Evolutionary conservation across 2,113 vertebrate genomes (phyloP).

Genomic region (Diadophis punctatus): DNA sequence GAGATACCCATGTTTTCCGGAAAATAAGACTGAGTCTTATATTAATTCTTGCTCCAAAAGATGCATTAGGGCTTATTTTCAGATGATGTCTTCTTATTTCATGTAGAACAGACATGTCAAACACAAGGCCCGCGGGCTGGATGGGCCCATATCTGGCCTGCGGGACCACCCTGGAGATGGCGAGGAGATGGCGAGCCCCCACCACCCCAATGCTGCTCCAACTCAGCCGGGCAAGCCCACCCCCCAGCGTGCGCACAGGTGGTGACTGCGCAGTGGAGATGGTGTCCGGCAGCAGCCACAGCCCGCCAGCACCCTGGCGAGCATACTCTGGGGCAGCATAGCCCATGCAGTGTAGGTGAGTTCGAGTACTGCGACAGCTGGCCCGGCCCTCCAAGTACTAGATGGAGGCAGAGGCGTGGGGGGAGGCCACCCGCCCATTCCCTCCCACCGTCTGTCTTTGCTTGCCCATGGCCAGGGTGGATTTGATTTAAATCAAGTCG

Average conservation of each 20-base stretch:
- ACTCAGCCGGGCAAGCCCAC: too few relatives aligned
- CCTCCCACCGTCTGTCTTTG: not conserved
- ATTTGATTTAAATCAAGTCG: too few relatives aligned
- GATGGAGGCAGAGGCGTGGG: not conserved
- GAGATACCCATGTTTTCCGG: not conserved
- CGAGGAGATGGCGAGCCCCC: not conserved
- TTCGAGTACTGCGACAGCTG: accelerated
- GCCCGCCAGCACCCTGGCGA: not conserved
- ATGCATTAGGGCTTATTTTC: not conserved
- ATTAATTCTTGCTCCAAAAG: not conserved
- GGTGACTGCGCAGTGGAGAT: not conserved
- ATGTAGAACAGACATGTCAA: not conserved
- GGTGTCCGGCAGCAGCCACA: not conserved
- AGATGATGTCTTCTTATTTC: not conserved
- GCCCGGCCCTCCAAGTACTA: not conserved
- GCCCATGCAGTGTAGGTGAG: not conserved
- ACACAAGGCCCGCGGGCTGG: not conserved
- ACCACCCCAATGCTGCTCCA: accelerated
- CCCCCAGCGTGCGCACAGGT: not conserved
- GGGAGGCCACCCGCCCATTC: not conserved
- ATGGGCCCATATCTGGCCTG: not conserved
- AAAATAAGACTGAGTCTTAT: not conserved
- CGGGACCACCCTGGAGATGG: too few relatives aligned
- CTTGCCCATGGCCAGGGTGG: too few relatives aligned
- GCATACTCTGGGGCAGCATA: not conserved